These are phyloP conservation scores for Bemisia tabaci DNA, from an alignment of 1,140 invertebrate species.

Conservation along the genomic window DNA sequence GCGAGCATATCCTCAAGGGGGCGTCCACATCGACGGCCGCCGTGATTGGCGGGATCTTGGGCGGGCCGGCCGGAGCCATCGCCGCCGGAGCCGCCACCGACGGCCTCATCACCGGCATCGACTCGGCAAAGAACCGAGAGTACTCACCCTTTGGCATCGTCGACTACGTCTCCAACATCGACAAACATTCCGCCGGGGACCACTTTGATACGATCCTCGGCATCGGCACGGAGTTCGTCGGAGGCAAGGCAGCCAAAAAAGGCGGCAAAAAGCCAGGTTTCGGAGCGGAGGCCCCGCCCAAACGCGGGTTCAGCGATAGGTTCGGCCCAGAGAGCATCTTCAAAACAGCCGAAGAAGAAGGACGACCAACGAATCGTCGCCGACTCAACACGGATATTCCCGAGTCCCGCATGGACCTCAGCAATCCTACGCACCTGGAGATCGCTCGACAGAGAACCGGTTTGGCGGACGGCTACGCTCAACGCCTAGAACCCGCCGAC, in stretches of 20 bases:
- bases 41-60: conserved; percentile 7
- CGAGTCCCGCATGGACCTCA: background rate
- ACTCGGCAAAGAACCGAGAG: background rate
- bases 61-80: conserved; percentile 8
- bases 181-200: conserved; percentile 3
- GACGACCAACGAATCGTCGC: background rate
- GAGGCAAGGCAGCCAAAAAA: conserved; percentile 2
- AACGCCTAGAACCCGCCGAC: conserved; percentile 2
- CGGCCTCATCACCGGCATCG: conserved; percentile 1
- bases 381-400: background rate
- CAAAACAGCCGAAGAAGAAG: background rate
- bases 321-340: background rate
- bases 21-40: conserved; percentile 4
- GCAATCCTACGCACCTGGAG: background rate
- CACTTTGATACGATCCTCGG: conserved; percentile 6
- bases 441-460: conserved; percentile 3
- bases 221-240: background rate
- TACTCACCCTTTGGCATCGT: conserved; percentile 5
- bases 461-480: background rate
- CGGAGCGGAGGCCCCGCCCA: background rate
- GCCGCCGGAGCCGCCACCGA: conserved; percentile 4
- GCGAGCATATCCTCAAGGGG: conserved; percentile 4
- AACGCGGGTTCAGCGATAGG: background rate
- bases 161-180: conserved; percentile 7
- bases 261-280: background rate